phyloP scores from a whole-genome alignment of 2,797 vertebrate species.

The Notolepis coatsorum region DNA sequence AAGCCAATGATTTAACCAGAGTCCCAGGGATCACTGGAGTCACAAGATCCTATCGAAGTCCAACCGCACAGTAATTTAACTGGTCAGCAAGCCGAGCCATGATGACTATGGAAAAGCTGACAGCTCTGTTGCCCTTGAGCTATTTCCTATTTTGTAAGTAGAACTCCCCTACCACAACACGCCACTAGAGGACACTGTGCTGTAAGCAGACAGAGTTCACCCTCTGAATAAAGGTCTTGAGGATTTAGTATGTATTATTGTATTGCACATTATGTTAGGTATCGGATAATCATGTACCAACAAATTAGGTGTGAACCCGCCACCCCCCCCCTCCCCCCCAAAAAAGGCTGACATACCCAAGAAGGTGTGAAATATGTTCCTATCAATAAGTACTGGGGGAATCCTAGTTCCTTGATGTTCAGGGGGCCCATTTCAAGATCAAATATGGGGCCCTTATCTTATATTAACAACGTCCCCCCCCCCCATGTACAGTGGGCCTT shows the following conservation, averaged over 20 bases:
- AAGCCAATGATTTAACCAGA: conserved; percentile 61
- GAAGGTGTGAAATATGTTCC: not conserved
- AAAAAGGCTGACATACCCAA: conserved; percentile 5
- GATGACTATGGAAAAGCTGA: conserved; percentile 65
- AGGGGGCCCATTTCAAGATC: no score
- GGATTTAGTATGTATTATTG: conserved; percentile 37
- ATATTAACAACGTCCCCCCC: no score
- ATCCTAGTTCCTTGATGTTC: no score
- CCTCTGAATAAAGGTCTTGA: conserved; percentile 22
- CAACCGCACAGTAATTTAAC: conserved; percentile 39
- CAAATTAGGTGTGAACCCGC: conserved; percentile 10
- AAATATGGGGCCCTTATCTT: no score
- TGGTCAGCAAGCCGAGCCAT: conserved; percentile 62
- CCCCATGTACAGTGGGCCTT: no score
- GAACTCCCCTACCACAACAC: conserved; percentile 35
- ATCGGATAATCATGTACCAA: conserved; percentile 40
- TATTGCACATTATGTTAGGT: conserved; percentile 41
- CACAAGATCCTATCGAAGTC: conserved; percentile 36
- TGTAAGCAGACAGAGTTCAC: conserved; percentile 50
- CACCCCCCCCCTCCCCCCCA: no score
- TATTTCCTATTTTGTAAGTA: conserved; percentile 49
- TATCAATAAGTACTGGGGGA: no score
- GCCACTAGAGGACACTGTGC: conserved; percentile 78
- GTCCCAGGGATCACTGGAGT: conserved; percentile 34
- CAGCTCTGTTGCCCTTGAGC: conserved; percentile 63